These are phyloP conservation scores for Oplegnathus fasciatus DNA, from an alignment of 2,113 vertebrate species.

Conservation along the genomic window DNA sequence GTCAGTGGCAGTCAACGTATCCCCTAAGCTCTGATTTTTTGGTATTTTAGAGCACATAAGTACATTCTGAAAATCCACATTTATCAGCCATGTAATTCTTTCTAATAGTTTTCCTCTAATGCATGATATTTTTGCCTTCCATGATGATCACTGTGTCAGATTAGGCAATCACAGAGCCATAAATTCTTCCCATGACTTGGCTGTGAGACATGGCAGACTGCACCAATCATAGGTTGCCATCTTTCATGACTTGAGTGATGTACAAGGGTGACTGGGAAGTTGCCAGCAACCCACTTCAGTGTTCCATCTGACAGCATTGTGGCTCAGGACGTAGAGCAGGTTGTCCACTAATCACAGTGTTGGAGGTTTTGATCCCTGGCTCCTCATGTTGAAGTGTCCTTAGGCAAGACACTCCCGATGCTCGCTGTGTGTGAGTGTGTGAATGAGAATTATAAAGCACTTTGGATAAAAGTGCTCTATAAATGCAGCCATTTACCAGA, in stretches of 20 bases:
- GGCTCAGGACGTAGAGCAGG: no score
- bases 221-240: neutral
- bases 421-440: no score
- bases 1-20: neutral
- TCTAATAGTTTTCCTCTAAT: neutral
- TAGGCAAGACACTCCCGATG: no score
- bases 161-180: neutral
- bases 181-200: neutral
- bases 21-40: slow-evolving; percentile 28
- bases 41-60: slow-evolving; percentile 11
- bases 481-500: no score
- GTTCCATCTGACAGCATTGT: neutral
- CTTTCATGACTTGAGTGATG: neutral
- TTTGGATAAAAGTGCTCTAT: no score
- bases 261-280: neutral
- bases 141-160: slow-evolving; percentile 9
- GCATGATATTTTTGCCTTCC: neutral
- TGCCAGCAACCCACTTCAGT: neutral
- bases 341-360: no score
- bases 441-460: no score
- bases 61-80: slow-evolving; percentile 16
- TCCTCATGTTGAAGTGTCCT: no score
- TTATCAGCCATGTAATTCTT: neutral
- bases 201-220: neutral
- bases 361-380: no score